Conservation (phyloP, 2,113 vertebrate species). For the Coturnix japonica region DNA sequence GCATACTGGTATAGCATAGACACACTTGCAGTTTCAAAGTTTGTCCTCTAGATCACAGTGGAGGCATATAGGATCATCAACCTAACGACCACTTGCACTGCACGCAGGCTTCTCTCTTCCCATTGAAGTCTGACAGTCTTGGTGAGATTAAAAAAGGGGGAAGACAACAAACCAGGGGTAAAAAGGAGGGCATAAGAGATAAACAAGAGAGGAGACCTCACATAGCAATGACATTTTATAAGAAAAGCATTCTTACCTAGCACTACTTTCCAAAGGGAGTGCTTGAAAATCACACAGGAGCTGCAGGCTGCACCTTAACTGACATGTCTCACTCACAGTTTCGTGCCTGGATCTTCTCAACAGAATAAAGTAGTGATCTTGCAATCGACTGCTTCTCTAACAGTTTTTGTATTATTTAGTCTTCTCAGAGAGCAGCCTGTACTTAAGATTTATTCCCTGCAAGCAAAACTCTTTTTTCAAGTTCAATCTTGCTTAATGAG, state of each 20-base stretch:
- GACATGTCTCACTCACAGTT: neutral
- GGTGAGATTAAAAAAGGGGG: neutral
- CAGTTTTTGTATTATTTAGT: neutral
- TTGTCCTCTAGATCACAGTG: neutral
- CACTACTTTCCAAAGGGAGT: neutral
- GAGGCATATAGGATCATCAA: rapidly evolving
- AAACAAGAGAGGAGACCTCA: neutral
- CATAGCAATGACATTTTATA: neutral
- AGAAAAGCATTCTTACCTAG: neutral
- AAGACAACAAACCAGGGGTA: neutral
- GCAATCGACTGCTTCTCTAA: neutral
- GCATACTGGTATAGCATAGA: neutral
- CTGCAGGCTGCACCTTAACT: rapidly evolving
- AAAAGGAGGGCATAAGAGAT: neutral
- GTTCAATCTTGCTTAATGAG: constrained; percentile 60
- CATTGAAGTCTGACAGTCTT: rapidly evolving
- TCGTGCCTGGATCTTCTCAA: neutral
- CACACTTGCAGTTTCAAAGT: rapidly evolving
- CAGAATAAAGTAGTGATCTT: neutral
- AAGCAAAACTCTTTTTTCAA: constrained; percentile 60
- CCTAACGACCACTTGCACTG: rapidly evolving
- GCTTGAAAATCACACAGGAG: rapidly evolving
- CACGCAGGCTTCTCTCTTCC: neutral
- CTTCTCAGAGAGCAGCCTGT: constrained; percentile 10
- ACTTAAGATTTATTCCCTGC: neutral